Evolutionary conservation across 2,113 vertebrate genomes (phyloP).

Genomic region (Sylvilagus bachmani): DNA sequence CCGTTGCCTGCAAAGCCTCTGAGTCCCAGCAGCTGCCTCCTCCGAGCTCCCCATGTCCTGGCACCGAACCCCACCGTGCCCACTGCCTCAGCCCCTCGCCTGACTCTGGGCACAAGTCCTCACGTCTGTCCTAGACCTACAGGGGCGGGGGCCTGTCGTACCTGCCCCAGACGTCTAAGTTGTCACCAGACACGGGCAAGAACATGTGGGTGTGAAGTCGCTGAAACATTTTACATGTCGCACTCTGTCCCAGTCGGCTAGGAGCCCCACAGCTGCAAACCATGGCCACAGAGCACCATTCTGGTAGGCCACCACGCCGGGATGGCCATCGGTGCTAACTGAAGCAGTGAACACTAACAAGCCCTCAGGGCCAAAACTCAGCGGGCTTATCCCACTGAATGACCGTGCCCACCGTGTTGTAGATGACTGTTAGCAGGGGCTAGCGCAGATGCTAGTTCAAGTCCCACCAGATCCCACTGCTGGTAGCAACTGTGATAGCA

Average conservation of each 20-base stretch:
- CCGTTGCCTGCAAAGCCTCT: neutral
- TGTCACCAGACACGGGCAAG: neutral
- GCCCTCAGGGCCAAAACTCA: neutral
- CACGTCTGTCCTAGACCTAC: too few relatives aligned
- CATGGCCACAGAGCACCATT: neutral
- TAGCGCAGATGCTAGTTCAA: neutral
- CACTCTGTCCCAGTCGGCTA: neutral
- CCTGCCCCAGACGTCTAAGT: neutral
- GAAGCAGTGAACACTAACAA: neutral
- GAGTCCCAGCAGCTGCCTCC: neutral
- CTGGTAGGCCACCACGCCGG: accelerated
- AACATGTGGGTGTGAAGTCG: neutral
- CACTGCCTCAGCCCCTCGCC: accelerated
- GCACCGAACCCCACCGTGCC: accelerated
- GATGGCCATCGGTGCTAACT: neutral
- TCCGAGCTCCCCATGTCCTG: neutral
- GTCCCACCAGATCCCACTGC: accelerated
- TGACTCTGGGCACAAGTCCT: neutral
- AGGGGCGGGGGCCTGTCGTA: neutral
- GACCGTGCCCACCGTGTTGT: accelerated
- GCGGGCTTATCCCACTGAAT: accelerated
- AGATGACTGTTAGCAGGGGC: accelerated
- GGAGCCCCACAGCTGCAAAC: neutral
- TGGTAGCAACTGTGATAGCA: accelerated
- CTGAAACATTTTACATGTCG: too few relatives aligned